Percentiles rank a stretch among this genome's conserved stretches.
phyloP scores from a whole-genome alignment of 2,888 invertebrate genomes.

The Melinopterus prodromus region DNA sequence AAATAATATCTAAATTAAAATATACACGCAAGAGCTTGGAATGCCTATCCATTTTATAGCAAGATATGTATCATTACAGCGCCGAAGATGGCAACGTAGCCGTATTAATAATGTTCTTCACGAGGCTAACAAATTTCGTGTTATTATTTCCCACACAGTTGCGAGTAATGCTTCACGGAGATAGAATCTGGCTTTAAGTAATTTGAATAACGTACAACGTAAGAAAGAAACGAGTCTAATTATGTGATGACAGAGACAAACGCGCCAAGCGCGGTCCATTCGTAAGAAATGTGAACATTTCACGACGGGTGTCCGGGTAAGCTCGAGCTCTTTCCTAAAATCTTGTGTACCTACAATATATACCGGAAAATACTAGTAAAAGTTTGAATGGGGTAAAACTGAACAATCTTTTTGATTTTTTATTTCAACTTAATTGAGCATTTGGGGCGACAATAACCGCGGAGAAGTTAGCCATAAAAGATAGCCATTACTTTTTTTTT shows the following conservation, averaged over 20 bases:
- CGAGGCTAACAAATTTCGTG: conserved; percentile 18
- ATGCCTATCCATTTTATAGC: neutral
- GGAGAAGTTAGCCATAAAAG: too few relatives aligned
- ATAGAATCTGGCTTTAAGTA: conserved; percentile 33
- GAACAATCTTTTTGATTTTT: too few relatives aligned
- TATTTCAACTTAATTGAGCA: too few relatives aligned
- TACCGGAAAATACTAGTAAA: neutral
- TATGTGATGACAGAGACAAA: conserved; percentile 44
- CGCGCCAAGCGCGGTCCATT: conserved; percentile 36
- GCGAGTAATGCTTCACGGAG: conserved; percentile 34
- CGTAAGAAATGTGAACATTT: conserved; percentile 40
- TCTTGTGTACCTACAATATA: neutral
- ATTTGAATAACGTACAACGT: conserved; percentile 40
- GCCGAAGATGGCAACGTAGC: neutral
- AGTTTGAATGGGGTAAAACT: too few relatives aligned
- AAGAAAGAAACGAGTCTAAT: conserved; percentile 41
- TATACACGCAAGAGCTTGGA: neutral
- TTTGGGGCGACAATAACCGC: too few relatives aligned
- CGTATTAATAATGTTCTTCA: neutral
- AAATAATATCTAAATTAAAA: conserved; percentile 5
- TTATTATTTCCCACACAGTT: conserved; percentile 36
- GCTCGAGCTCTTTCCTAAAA: neutral
- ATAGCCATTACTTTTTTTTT: too few relatives aligned
- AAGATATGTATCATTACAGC: neutral
- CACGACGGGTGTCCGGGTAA: conserved; percentile 7